Percentiles rank a stretch among this genome's conserved stretches.
Conservation (phyloP, 2,113 vertebrate genomes). For the Uria lomvia region DNA sequence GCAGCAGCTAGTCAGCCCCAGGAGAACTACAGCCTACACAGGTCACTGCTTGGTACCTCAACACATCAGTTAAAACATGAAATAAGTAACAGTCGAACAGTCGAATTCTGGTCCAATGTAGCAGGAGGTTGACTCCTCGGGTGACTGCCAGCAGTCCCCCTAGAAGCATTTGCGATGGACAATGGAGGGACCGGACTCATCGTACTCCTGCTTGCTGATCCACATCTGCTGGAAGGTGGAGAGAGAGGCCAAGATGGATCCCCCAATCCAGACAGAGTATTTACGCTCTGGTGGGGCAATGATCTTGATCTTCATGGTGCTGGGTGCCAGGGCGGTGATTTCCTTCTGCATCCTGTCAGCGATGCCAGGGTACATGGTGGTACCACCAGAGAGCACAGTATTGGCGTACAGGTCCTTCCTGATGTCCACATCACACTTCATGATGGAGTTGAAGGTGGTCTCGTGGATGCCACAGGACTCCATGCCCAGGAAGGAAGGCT, state of each 20-base stretch:
- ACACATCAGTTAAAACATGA: fast-evolving
- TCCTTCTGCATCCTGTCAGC: slow-evolving; percentile 75
- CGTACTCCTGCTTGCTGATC: slow-evolving; percentile 80
- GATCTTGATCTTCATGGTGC: slow-evolving; percentile 73
- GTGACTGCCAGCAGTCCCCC: slow-evolving; percentile 24
- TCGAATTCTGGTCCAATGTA: not conserved
- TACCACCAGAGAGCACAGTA: slow-evolving; percentile 66
- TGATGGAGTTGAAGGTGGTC: slow-evolving; percentile 67
- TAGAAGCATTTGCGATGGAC: slow-evolving; percentile 75
- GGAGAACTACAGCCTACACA: not conserved
- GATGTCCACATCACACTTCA: slow-evolving; percentile 70
- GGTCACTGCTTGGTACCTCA: not conserved
- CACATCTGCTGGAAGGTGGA: slow-evolving; percentile 79
- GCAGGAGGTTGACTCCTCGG: not conserved
- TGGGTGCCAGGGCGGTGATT: slow-evolving; percentile 41
- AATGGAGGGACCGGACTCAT: slow-evolving; percentile 72
- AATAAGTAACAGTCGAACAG: not conserved
- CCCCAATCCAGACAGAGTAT: slow-evolving; percentile 70
- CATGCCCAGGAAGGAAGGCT: slow-evolving; percentile 71
- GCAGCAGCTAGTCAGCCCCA: not conserved
- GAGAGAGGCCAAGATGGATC: slow-evolving; percentile 74
- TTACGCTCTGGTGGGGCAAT: slow-evolving; percentile 60
- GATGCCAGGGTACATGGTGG: slow-evolving; percentile 73
- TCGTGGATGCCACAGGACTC: slow-evolving; percentile 71
- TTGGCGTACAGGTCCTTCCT: slow-evolving; percentile 70